Evolutionary conservation across 2,113 vertebrate species (phyloP), one percentile per base, ranked within the genome.

Genomic region (Sakesphorus luctuosus): DNA sequence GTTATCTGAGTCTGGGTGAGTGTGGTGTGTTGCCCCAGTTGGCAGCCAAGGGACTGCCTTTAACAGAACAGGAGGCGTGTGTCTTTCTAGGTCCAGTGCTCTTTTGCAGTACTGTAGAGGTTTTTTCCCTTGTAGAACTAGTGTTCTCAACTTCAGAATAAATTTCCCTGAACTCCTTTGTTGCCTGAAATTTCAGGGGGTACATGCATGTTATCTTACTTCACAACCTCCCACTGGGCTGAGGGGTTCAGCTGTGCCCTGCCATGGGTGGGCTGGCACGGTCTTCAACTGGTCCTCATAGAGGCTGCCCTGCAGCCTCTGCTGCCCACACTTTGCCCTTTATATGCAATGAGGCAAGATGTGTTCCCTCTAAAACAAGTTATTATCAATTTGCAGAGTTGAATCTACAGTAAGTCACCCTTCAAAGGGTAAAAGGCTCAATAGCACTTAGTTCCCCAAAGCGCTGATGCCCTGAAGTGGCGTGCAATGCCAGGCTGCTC

Each of bases 231-330:
- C 18, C 0, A 0, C 9, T 29, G 26, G 28, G 16, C 50, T 10
- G 6, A 15, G 7, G 24, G 11, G 10, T n/a, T 73, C 23, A 49
- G 24, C 38, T 40, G 21, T 59, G 72, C 4, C 7, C 43, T 50
- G 55, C 5, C 2, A 44, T 7, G 18, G 8, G 15, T 47, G 14
- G 3, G 1, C 7, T 69, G 33, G 36, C 2, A 28, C 3, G 2
- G 1, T 2, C 26, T 47, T 71, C 11, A 46, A 35, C 6, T 2
- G 4, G 3, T 75, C n/a, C 31, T 79, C 65, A 46, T 19, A 61
- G 43, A 59, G 12, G 18, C 47, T 2, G 1, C 21, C 13, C 47
- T 53, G 14, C 9, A 62, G 8, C 12, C 33, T 1, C 0, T 0
- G 0, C 28, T 56, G 40, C 35, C 24, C 38, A 4, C 40, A n/a